These are phyloP conservation scores for Eueremaeus valkanovi DNA, from an alignment of 2,888 invertebrate species.

Conservation along the genomic window DNA sequence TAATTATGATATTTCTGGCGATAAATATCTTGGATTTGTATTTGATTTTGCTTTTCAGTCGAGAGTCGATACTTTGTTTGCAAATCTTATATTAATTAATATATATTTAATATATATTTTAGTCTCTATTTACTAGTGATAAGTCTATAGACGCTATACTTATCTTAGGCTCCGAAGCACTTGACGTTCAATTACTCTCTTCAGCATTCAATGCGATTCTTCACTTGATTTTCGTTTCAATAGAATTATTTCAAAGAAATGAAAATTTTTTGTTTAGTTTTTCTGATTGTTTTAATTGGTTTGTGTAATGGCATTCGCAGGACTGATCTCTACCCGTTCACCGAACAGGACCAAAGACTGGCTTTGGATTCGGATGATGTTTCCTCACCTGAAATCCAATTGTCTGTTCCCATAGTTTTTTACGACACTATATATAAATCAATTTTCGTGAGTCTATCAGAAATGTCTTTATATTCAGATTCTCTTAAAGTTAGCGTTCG, in stretches of 20 bases:
- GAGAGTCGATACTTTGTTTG: background rate
- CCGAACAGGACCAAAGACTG: slow-evolving; percentile 56
- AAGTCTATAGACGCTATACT: background rate
- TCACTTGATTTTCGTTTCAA: background rate
- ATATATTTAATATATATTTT: background rate
- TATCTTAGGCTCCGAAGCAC: background rate
- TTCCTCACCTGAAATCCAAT: slow-evolving; percentile 62
- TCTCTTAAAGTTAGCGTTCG: slow-evolving; percentile 1
- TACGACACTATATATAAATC: slow-evolving; percentile 70
- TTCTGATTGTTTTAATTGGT: background rate
- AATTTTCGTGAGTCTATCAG: slow-evolving; percentile 70
- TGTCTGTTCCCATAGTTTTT: slow-evolving; percentile 71
- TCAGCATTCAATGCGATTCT: slow-evolving; percentile 12
- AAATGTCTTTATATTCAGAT: slow-evolving; percentile 5
- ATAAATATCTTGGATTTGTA: background rate
- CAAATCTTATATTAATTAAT: background rate
- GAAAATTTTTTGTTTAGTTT: background rate
- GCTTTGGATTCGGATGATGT: slow-evolving; percentile 58
- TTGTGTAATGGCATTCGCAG: slow-evolving; percentile 32
- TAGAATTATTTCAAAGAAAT: background rate
- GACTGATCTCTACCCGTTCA: slow-evolving; percentile 44
- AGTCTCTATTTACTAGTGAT: background rate
- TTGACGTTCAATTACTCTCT: slow-evolving; percentile 4
- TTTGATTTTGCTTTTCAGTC: background rate
- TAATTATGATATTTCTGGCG: background rate